Evolutionary conservation across 92 coral and sea anemone species (phyloP).

Genomic region (Bergia sp.): DNA sequence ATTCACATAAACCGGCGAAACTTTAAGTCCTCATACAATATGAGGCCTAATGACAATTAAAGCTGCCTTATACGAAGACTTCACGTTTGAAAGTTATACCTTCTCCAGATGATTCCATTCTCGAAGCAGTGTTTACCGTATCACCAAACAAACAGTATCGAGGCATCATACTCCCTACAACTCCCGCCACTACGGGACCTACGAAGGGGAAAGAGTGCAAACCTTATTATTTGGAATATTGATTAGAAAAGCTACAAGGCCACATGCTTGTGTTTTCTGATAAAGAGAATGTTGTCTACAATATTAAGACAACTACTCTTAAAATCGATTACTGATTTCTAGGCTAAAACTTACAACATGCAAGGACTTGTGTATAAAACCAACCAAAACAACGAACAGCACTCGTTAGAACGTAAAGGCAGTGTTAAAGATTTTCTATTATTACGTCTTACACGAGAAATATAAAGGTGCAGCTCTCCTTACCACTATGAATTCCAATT

Average conservation of each 20-base stretch:
- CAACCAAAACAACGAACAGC: no score
- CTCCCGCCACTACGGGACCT: conserved; percentile 98
- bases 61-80: no score
- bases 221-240: background rate
- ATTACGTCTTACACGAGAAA: background rate
- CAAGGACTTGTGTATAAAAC: no score
- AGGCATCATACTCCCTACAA: conserved; percentile 98
- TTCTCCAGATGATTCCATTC: conserved; percentile 98
- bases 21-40: no score
- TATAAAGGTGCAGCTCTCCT: background rate
- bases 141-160: conserved; percentile 97
- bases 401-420: no score
- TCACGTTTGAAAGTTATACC: conserved; percentile 33
- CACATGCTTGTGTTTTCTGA: background rate
- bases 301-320: no score
- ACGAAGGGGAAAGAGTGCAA: background rate
- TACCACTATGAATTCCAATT: conserved; percentile 25
- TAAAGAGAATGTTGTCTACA: no score
- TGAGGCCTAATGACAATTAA: no score
- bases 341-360: no score
- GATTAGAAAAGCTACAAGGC: background rate
- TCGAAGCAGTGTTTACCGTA: conserved; percentile 94
- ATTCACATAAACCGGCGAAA: no score
- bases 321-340: no score
- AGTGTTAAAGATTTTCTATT: background rate